Conservation (phyloP, 1,140 invertebrate genomes). For the Varroa destructor region DNA sequence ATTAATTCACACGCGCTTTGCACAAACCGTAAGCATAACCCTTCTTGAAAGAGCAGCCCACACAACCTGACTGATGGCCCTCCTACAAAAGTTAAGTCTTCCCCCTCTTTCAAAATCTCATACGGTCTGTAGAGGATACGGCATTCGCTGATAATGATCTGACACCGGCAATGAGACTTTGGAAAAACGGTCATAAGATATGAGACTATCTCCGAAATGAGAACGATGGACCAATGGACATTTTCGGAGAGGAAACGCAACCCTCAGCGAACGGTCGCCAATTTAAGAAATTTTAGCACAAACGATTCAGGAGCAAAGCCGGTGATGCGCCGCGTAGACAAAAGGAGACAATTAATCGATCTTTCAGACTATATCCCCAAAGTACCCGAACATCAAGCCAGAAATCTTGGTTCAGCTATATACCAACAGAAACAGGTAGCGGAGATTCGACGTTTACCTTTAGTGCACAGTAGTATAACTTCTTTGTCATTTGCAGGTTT, state of each 20-base stretch:
- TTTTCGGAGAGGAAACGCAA: not conserved
- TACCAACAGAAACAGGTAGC: no score
- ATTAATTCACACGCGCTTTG: not conserved
- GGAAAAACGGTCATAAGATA: constrained; percentile 21
- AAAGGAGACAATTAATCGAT: constrained; percentile 17
- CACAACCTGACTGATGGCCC: constrained; percentile 14
- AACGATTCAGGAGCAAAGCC: constrained; percentile 22
- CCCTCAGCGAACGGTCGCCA: constrained; percentile 6
- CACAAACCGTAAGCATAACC: constrained; percentile 14
- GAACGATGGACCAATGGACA: constrained; percentile 7
- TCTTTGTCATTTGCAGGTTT: no score
- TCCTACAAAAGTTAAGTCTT: constrained; percentile 21
- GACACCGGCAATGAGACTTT: constrained; percentile 21
- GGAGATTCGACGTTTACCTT: no score
- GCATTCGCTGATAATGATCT: constrained; percentile 6
- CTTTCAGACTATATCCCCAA: constrained; percentile 6
- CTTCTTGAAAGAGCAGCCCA: not conserved
- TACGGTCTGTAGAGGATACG: not conserved
- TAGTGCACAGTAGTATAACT: no score
- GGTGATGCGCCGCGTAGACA: constrained; percentile 1
- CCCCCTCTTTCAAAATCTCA: constrained; percentile 14
- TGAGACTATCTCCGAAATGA: not conserved
- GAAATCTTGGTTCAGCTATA: no score
- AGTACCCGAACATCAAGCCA: not conserved
- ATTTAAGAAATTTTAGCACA: constrained; percentile 21